A percentile compares a stretch with the other conserved stretches of the same genome.
Evolutionary conservation across 1,140 invertebrate species (phyloP).

Genomic region (Pemphigus obesinymphae): DNA sequence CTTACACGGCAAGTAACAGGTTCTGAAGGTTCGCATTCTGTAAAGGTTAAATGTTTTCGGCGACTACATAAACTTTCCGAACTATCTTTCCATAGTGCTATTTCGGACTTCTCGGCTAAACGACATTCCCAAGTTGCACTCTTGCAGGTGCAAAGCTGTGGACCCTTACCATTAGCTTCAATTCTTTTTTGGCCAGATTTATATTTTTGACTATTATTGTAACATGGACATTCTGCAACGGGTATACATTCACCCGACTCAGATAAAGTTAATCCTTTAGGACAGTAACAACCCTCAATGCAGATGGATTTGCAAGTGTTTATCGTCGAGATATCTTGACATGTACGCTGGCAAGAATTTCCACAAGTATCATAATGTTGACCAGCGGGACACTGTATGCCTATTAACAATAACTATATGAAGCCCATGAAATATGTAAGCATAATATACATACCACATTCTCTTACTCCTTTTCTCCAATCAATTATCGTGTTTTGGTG

Average conservation of each 20-base stretch:
- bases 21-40: slow-evolving; percentile 68
- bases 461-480: slow-evolving; percentile 70
- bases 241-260: slow-evolving; percentile 69
- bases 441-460: slow-evolving; percentile 64
- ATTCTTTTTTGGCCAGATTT: slow-evolving; percentile 58
- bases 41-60: slow-evolving; percentile 66
- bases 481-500: slow-evolving; percentile 63
- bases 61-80: neutral
- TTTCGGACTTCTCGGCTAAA: slow-evolving; percentile 60
- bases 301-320: slow-evolving; percentile 60
- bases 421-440: too few relatives aligned
- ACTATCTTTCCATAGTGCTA: slow-evolving; percentile 53
- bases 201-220: slow-evolving; percentile 66
- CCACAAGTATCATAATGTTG: slow-evolving; percentile 76
- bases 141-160: slow-evolving; percentile 54
- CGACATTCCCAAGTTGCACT: slow-evolving; percentile 70
- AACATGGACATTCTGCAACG: slow-evolving; percentile 70
- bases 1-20: slow-evolving; percentile 71
- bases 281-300: slow-evolving; percentile 84
- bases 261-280: slow-evolving; percentile 67
- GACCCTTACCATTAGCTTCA: neutral
- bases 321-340: slow-evolving; percentile 57
- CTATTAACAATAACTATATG: slow-evolving; percentile 49
- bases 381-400: slow-evolving; percentile 67
- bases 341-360: slow-evolving; percentile 67